These are phyloP conservation scores for Eidolon dupreanum DNA, from an alignment of 2,797 vertebrate genomes.

Conservation along the genomic window DNA sequence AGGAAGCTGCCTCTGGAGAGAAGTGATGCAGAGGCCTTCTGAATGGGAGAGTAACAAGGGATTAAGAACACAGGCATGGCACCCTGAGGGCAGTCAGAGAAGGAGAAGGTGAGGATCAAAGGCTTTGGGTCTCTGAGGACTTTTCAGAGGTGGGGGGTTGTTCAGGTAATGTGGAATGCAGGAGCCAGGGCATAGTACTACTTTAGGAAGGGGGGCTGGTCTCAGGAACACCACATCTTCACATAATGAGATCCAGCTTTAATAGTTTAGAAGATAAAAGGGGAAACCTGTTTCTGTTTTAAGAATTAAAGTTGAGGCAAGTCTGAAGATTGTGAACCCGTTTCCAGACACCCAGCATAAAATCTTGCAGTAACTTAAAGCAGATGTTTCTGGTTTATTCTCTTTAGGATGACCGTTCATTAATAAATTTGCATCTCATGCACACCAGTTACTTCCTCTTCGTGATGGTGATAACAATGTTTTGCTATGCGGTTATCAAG, in stretches of 20 bases:
- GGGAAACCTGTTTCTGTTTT: not conserved
- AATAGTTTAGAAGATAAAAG: not conserved
- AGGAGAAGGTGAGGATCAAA: not conserved
- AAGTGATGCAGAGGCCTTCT: not conserved
- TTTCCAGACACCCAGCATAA: not conserved
- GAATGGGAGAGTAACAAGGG: not conserved
- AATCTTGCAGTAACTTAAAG: not conserved
- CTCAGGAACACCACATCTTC: not conserved
- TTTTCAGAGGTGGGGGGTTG: not conserved
- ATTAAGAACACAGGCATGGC: not conserved
- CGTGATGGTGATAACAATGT: conserved; percentile 99
- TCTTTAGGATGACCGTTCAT: conserved; percentile 95
- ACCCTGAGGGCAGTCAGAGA: not conserved
- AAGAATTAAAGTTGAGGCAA: not conserved
- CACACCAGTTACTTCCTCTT: conserved; percentile 99
- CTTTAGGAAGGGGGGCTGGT: not conserved
- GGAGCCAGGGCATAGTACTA: not conserved
- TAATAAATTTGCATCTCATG: conserved; percentile 99
- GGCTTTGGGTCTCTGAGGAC: not conserved
- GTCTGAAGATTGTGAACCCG: not conserved
- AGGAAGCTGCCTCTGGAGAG: not conserved
- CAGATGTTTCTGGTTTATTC: not conserved
- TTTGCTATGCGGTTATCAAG: conserved; percentile 99
- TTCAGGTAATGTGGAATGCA: not conserved
- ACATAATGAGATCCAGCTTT: not conserved